Base-by-base conservation (phyloP, 2,888 invertebrate genomes). In the Anodontia alba region DNA sequence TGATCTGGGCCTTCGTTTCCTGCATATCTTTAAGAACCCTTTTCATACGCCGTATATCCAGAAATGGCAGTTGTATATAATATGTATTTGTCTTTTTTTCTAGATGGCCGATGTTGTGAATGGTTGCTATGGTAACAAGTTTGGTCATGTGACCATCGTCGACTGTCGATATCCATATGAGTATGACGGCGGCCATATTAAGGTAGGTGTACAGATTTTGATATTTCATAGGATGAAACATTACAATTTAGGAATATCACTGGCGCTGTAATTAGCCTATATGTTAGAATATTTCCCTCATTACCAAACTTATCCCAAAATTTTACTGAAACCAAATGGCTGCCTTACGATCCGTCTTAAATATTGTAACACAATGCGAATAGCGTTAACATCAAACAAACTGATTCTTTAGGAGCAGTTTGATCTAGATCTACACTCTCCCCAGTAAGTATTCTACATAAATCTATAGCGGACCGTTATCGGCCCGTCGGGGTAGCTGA, bases 121-220 rank as follows among this genome's bases (percentile, higher is more conserved):
- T 26, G 83, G 83, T 23, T 70, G 74, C 20, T 83, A 73, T 70
- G 43, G 36, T 42, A 57, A 69, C 54, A 57, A 72, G 38, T 36
- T 75, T 5, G 72, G 72, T n/a, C 31, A 69, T 20, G 77, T 77
- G 43, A 83, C 77, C n/a, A 80, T 80, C 57, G 72, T 83, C 17
- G 83, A 83, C 51, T 83, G 83, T 74, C 36, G 83, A 68, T 83
- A 83, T 36, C 83, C 83, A 0, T 80, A 83, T 57, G 80, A 83
- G 62, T 83, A 68, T 75, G 75, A 78, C 10, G 83, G 75, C n/a
- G 83, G 83, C 10, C 83, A 83, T 36, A 80, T 83, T 42, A 42
- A 69, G 43, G 69, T 69, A 69, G 7, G 69, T 29, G n/a, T 15
- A 17, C 0, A 31, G 12, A 3, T 38, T 17, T 23, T 1, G 15